A percentile compares a stretch with the other conserved stretches of the same genome.
Evolutionary conservation across 2,797 vertebrate species (phyloP).

Genomic region (Scolopax bukidnonensis): DNA sequence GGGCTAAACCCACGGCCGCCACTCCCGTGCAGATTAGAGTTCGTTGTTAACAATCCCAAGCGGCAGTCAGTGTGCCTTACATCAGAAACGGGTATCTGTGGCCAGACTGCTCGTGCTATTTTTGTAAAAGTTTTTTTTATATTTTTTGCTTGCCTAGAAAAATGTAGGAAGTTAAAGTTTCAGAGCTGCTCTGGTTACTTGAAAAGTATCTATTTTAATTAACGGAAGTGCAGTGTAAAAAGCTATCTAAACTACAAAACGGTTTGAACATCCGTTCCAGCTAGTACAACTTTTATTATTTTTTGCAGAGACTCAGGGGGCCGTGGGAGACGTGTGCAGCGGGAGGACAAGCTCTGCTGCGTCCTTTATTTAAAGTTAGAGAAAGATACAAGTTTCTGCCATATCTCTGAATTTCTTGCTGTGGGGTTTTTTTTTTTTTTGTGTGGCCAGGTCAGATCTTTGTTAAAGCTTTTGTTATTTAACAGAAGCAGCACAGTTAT

Average conservation of each 20-base stretch:
- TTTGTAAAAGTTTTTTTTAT: not conserved
- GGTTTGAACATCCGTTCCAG: not conserved
- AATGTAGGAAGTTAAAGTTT: not conserved
- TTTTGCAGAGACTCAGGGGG: not conserved
- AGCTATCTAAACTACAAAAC: not conserved
- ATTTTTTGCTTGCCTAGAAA: not conserved
- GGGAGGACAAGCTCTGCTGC: accelerated
- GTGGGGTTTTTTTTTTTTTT: too few relatives aligned
- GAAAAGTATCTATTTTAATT: not conserved
- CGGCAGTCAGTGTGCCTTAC: not conserved
- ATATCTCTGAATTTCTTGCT: not conserved
- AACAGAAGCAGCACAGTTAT: not conserved
- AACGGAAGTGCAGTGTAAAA: not conserved
- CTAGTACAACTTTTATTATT: not conserved
- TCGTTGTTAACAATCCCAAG: not conserved
- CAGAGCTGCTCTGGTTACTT: not conserved
- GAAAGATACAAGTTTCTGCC: not conserved
- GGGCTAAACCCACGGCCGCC: not conserved
- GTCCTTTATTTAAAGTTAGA: not conserved
- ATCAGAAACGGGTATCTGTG: not conserved
- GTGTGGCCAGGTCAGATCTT: not conserved
- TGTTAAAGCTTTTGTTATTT: not conserved
- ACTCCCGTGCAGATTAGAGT: not conserved
- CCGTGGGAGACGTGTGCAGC: not conserved
- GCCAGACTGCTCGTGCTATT: not conserved